Conservation (phyloP, 1,140 invertebrate genomes). For the Eumeta japonica region DNA sequence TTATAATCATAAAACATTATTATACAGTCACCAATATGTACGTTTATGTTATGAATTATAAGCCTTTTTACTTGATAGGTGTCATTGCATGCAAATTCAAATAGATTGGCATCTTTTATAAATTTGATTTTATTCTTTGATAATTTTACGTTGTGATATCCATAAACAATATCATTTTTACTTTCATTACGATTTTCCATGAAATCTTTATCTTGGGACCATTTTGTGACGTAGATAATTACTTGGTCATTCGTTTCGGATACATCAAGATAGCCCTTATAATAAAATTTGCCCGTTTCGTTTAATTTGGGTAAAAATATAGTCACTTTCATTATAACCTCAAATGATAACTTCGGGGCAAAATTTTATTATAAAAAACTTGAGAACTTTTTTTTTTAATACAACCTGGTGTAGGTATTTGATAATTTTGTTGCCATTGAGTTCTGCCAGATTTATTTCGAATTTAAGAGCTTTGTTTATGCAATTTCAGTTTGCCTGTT, state of each 20-base stretch:
- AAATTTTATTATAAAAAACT: too few species aligned
- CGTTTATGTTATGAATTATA: conserved; percentile 19
- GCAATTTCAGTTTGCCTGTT: too few species aligned
- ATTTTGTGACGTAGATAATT: conserved; percentile 29
- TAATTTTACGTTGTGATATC: conserved; percentile 10
- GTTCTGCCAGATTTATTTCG: too few species aligned
- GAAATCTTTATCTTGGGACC: conserved; percentile 9
- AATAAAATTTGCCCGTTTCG: too few species aligned
- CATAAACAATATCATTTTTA: conserved; percentile 20
- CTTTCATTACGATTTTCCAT: conserved; percentile 9
- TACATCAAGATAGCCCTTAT: conserved; percentile 23
- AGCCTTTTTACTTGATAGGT: conserved; percentile 19
- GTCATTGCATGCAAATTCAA: conserved; percentile 10
- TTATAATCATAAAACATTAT: conserved; percentile 36
- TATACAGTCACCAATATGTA: conserved; percentile 18
- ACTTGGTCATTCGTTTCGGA: conserved; percentile 9
- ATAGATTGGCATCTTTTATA: conserved; percentile 13
- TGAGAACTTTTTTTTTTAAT: too few species aligned
- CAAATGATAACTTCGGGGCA: too few species aligned
- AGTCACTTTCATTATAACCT: too few species aligned
- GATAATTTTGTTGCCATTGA: too few species aligned
- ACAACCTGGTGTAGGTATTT: too few species aligned
- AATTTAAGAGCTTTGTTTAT: too few species aligned
- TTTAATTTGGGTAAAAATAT: too few species aligned
- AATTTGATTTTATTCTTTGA: conserved; percentile 7